Base-by-base conservation (phyloP, 2,113 vertebrate species). In the Vimba vimba region DNA sequence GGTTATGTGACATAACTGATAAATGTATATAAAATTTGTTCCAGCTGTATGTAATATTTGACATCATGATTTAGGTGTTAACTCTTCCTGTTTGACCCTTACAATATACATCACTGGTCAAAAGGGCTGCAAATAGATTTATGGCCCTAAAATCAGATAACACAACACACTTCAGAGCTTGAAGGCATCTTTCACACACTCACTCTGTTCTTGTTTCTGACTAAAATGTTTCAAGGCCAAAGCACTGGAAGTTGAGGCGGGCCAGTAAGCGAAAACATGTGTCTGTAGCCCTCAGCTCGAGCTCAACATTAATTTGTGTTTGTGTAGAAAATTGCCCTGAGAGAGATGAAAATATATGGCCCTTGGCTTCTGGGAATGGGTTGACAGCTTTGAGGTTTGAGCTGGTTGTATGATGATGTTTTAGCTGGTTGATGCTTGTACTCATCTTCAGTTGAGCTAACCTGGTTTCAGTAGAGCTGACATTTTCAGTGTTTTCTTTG, bases 271-370 rank as follows among this genome's bases (percentile, higher is more conserved):
- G 43, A 79, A 85, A 86, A 87, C 86, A 85, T 83, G 76, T 88
- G 83, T 69, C 76, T 80, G 36, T 62, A 33, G 74, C 85, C 83
- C 84, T 45, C 60, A 60, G 55, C 15, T 75, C 79, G 12, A 82
- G 12, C 74, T 83, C 86, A 60, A 60, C 79, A 81, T 83, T 88
- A 79, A 88, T 88, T 88, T 85, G 89, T 84, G 82, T 86, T 90
- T 82, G 77, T 87, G 86, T 87, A 83, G 69, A 87, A 86, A 88
- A 88, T 85, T 50, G 79, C 76, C 81, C 59, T 69, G 78, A 86
- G 71, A 79, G 85, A 81, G 27, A 75, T 86, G 77, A 57, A 75
- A 62, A 86, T 82, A 50, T 59, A 86, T 81, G 55, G 62, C 33
- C 77, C 62, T 57, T 86, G 62, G 62, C 50, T 68, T 39, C 74